Percentiles rank a stretch among this genome's conserved stretches.
Evolutionary conservation across 2,113 vertebrate genomes (phyloP).

Genomic region (Laticauda laticaudata): DNA sequence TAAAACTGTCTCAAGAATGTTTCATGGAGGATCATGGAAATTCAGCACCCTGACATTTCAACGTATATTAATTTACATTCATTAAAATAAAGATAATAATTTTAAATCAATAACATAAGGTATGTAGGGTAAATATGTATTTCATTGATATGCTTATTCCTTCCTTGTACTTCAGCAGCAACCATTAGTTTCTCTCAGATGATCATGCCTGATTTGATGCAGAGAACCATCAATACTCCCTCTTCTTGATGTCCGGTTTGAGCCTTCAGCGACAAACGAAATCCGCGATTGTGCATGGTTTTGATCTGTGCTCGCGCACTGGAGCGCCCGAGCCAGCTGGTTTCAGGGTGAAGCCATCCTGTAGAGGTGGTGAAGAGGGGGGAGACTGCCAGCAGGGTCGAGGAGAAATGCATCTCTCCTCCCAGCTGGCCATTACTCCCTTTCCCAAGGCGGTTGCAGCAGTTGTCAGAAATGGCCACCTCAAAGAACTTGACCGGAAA

Average conservation of each 20-base stretch:
- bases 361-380: too few species aligned
- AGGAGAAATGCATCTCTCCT: too few species aligned
- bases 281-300: too few species aligned
- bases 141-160: background rate
- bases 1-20: background rate
- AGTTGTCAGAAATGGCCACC: too few species aligned
- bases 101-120: background rate
- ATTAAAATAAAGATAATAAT: background rate
- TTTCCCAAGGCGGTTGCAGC: too few species aligned
- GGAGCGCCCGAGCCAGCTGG: too few species aligned
- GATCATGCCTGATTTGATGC: background rate
- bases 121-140: background rate
- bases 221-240: background rate
- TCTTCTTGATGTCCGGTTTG: background rate
- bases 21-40: background rate
- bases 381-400: too few species aligned
- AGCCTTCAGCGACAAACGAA: too few species aligned
- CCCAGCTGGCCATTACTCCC: too few species aligned
- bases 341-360: too few species aligned
- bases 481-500: too few species aligned
- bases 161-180: background rate
- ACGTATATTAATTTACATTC: background rate
- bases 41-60: background rate
- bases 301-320: too few species aligned
- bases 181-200: background rate